Evolutionary conservation across 1,140 invertebrate genomes (phyloP), one percentile per base, ranked within the genome.

Genomic region (Neodiprion virginianus): DNA sequence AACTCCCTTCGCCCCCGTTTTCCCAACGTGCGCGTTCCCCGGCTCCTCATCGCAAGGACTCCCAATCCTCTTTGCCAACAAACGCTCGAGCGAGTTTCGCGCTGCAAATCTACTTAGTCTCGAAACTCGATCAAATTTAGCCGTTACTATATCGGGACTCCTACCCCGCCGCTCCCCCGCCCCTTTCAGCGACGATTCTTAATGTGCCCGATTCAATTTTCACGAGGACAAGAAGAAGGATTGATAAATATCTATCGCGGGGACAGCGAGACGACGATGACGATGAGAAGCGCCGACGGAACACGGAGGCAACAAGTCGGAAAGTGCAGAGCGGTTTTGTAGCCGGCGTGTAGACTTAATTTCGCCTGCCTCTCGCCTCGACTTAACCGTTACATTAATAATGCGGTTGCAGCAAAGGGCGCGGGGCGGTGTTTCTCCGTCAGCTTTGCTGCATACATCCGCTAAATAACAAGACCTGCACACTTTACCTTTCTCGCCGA

Each of bases 1-100:
- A 81, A 81, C 76, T 68, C 77, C 75, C 76, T 77, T 74, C 71
- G 67, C 21, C 71, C 48, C 72, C 40, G n/a, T 47, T 28, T 71
- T 72, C 23, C 67, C 67, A 11, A 67, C 47, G 48, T 67, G 28
- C 28, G 28, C 28, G n/a, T 8, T 9, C 28, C n/a, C 68, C 48
- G 68, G 11, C 50, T 48, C 40, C 76, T 48, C 49, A n/a, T 23
- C n/a, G 10, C 47, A 69, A 67, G 14, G 66, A 53, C 74, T 53
- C 28, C 71, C 74, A 23, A 48, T 71, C 66, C 69, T 49, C 47
- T 50, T 66, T 48, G 48, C 53, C 53, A 61, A 61, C 53, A 61
- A 61, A 61, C 53, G 53, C 53, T 61, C 53, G 53, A 61, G n/a
- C 53, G 53, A 61, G 53, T 17, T 61, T 61, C 53, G n/a, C 53